Evolutionary conservation across 2,113 vertebrate species (phyloP), one percentile per base, ranked within the genome.

Genomic region (Apus apus): DNA sequence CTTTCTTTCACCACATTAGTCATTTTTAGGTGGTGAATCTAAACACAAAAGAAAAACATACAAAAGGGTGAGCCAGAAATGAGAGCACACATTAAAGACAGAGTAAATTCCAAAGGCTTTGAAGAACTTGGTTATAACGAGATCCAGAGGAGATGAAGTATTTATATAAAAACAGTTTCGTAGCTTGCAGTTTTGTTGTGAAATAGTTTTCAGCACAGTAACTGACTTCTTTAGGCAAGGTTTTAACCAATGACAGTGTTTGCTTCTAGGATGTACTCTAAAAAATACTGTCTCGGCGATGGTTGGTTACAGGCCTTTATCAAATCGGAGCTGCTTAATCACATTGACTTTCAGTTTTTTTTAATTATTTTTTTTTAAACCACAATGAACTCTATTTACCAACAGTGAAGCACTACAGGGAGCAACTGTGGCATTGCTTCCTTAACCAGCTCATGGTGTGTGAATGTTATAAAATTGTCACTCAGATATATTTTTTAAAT

Each of bases 351-450:
- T 97, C 97, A 94, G 95, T 94, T 62, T 78, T 54, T n/a, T 82
- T 88, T 29, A 38, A 36, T 88, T 71, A 38, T 45, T 57, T 75
- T 34, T 93, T 81, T 87, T 91, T 86, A 89, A 98, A 98, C 97
- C 98, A 98, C 98, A 64, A 98, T 87, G 98, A 97, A 98, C 97
- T 97, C 93, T 97, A 97, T 96, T 97, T 96, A 98, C 96, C 97
- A 97, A 98, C 98, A 96, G 98, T 68, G 93, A 98, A 99, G 98
- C 99, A 99, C 99, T 99, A 99, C 98, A 98, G 97, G 98, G 89
- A 91, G 98, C 98, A 97, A 91, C 87, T 85, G 96, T 97, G 98
- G 85, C 94, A 97, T 94, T 90, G 97, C 97, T 97, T 98, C 98
- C 94, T 88, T 96, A 92, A 97, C 98, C 97, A 97, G 97, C 98